Evolutionary conservation across 2,888 invertebrate genomes (phyloP).

Genomic region (Drosophila nr. perissopoda): DNA sequence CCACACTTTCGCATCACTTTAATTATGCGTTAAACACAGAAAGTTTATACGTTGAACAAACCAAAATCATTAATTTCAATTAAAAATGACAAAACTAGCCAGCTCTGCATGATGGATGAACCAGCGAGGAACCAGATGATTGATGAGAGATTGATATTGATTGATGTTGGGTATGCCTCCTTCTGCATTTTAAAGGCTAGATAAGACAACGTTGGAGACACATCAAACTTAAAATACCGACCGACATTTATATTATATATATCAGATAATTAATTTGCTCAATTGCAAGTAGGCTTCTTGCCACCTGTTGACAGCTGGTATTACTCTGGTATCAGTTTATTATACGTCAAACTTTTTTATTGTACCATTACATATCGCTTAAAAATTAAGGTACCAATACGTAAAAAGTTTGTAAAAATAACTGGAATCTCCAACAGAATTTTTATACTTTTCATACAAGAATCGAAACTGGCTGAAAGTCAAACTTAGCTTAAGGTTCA

Average conservation of each 20-base stretch:
- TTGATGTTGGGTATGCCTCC: not conserved
- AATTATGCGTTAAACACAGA: not conserved
- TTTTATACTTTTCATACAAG: not conserved
- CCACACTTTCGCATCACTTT: slow-evolving; percentile 1
- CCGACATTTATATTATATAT: not conserved
- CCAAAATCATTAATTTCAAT: slow-evolving; percentile 2
- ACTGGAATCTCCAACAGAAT: too few species aligned
- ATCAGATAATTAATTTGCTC: not conserved
- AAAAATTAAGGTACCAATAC: too few species aligned
- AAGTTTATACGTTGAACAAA: not conserved
- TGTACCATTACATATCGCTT: too few species aligned
- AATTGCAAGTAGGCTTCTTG: not conserved
- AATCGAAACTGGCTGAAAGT: not conserved
- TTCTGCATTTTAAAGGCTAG: not conserved
- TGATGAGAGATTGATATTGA: not conserved
- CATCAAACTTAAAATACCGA: not conserved
- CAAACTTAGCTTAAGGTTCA: not conserved
- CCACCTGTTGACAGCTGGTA: not conserved
- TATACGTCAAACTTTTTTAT: too few species aligned
- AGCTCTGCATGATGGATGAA: not conserved
- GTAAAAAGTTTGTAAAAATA: too few species aligned
- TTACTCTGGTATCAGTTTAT: not conserved
- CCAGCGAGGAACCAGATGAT: not conserved
- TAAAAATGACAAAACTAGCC: not conserved
- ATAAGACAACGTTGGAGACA: not conserved